Evolutionary conservation across 2,888 invertebrate species (phyloP).

Genomic region (Hyppa rectilinea): DNA sequence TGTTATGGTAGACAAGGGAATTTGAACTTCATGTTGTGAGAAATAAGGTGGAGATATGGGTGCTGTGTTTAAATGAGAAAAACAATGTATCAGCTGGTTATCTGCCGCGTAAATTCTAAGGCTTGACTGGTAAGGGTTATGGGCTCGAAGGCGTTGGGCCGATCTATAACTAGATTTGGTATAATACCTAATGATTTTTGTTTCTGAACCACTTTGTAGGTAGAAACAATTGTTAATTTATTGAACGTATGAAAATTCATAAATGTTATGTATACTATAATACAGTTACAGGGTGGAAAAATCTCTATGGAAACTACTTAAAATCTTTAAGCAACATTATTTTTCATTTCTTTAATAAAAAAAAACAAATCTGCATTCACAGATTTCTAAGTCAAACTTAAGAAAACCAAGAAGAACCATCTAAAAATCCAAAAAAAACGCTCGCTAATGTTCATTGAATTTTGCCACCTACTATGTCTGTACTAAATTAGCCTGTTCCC

Average conservation of each 20-base stretch:
- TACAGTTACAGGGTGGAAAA: too few relatives aligned
- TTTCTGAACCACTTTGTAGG: neutral
- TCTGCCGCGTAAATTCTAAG: constrained; percentile 57
- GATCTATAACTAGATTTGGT: constrained; percentile 14
- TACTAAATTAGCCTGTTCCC: too few relatives aligned
- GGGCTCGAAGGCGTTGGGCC: constrained; percentile 27
- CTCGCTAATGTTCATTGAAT: too few relatives aligned
- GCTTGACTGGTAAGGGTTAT: constrained; percentile 53
- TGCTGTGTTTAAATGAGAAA: constrained; percentile 47
- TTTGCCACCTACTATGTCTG: too few relatives aligned
- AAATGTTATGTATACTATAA: too few relatives aligned
- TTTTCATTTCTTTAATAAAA: too few relatives aligned
- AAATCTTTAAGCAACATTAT: too few relatives aligned
- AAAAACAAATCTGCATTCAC: too few relatives aligned
- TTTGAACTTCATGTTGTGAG: neutral
- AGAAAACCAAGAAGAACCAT: too few relatives aligned
- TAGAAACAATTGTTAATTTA: neutral
- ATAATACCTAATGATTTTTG: constrained; percentile 22
- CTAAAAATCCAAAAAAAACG: too few relatives aligned
- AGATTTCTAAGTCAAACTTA: too few relatives aligned
- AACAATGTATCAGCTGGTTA: constrained; percentile 60
- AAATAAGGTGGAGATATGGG: constrained; percentile 5
- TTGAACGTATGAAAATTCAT: neutral
- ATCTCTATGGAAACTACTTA: too few relatives aligned
- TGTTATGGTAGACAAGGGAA: neutral